phyloP scores from a whole-genome alignment of 2,888 invertebrate species.

The Drosophila subsilvestris region DNA sequence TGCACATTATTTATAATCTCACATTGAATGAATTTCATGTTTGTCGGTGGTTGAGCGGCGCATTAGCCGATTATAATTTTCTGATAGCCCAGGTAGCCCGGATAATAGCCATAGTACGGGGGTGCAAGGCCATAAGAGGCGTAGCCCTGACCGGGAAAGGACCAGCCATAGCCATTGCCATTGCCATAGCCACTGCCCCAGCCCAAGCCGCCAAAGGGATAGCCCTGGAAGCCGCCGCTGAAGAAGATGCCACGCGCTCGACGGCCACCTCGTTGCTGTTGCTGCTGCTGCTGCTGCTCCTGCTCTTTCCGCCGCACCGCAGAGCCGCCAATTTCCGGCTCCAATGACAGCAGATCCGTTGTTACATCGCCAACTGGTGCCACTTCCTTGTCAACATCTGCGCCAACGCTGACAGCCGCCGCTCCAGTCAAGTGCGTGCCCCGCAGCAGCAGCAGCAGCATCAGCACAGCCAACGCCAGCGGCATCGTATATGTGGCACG shows the following conservation, averaged over 20 bases:
- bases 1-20: constrained; percentile 73
- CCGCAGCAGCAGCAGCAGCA: constrained; percentile 42
- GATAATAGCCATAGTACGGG: constrained; percentile 51
- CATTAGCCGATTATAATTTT: constrained; percentile 63
- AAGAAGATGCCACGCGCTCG: constrained; percentile 54
- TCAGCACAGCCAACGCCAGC: constrained; percentile 6
- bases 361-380: constrained; percentile 70
- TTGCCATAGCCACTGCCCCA: constrained; percentile 54
- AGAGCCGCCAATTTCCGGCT: constrained; percentile 74
- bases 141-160: constrained; percentile 48
- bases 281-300: background rate
- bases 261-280: constrained; percentile 35
- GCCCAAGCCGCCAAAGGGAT: constrained; percentile 35
- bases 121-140: constrained; percentile 46
- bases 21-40: constrained; percentile 52
- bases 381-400: constrained; percentile 75
- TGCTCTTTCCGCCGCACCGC: constrained; percentile 33
- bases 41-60: constrained; percentile 1
- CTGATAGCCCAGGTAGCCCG: constrained; percentile 60
- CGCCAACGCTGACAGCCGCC: constrained; percentile 40
- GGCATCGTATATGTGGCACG: constrained; percentile 39
- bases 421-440: constrained; percentile 60
- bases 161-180: constrained; percentile 46
- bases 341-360: constrained; percentile 77
- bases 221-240: constrained; percentile 44